phyloP scores from a whole-genome alignment of 1,140 invertebrate genomes.

The Pemphigus obesinymphae region DNA sequence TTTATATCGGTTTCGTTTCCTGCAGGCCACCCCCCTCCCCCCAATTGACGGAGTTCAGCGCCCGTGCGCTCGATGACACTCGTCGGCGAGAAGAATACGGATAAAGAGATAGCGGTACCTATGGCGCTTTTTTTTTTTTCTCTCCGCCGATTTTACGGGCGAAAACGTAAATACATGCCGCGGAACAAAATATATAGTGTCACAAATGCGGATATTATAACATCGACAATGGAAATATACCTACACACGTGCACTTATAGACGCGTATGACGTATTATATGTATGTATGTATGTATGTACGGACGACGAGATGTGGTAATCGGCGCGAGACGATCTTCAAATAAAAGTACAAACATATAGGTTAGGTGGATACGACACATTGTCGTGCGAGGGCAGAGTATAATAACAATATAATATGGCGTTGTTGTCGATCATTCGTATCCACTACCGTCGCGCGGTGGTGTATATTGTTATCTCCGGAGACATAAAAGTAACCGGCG shows the following conservation, averaged over 20 bases:
- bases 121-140: background rate
- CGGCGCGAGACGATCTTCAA: background rate
- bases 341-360: background rate
- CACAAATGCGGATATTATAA: background rate
- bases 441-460: background rate
- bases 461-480: too few species aligned
- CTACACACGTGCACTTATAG: too few species aligned
- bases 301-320: background rate
- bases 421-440: background rate
- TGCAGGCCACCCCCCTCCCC: background rate
- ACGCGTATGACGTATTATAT: background rate
- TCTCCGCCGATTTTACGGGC: background rate
- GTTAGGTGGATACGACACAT: background rate
- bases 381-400: background rate
- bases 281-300: background rate
- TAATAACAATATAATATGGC: too few species aligned
- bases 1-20: slow-evolving; percentile 17
- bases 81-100: too few species aligned
- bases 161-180: background rate
- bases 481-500: slow-evolving; percentile 1
- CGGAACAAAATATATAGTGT: background rate
- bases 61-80: slow-evolving; percentile 23
- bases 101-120: background rate
- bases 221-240: background rate
- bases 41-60: slow-evolving; percentile 11